Percentiles rank a stretch among this genome's conserved stretches.
Evolutionary conservation across 1,140 invertebrate species (phyloP).

Genomic region (roundworm (Caenorhabditis elegans)): DNA sequence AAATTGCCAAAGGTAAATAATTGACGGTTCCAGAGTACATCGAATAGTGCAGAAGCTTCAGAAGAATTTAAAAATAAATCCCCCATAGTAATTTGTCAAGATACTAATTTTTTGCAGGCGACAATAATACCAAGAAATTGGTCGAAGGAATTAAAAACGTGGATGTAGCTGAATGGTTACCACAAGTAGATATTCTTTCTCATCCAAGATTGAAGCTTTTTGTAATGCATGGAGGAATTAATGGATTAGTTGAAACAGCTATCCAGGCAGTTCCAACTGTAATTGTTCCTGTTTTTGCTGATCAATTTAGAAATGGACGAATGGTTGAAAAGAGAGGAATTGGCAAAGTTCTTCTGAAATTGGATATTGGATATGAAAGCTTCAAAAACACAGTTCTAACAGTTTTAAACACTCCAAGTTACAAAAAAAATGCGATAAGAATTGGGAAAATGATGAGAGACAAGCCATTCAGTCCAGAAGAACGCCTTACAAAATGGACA

Average conservation of each 20-base stretch:
- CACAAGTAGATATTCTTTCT: slow-evolving; percentile 52
- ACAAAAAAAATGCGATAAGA: slow-evolving; percentile 43
- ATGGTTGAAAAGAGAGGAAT: no score
- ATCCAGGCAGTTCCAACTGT: no score
- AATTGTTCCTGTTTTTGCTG: no score
- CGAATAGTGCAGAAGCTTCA: no score
- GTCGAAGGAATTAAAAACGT: slow-evolving; percentile 41
- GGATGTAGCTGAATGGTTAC: slow-evolving; percentile 53
- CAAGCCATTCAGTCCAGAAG: slow-evolving; percentile 50
- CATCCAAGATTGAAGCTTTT: slow-evolving; percentile 36
- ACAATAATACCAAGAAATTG: slow-evolving; percentile 10
- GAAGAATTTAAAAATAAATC: not conserved
- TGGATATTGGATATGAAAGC: slow-evolving; percentile 30
- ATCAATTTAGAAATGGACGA: no score
- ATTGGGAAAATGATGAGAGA: slow-evolving; percentile 44
- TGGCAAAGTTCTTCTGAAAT: slow-evolving; percentile 47
- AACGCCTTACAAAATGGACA: slow-evolving; percentile 49
- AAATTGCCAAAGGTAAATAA: slow-evolving; percentile 38
- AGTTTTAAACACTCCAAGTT: slow-evolving; percentile 38
- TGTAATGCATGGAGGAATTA: slow-evolving; percentile 58
- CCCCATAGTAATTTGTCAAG: no score
- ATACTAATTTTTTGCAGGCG: slow-evolving; percentile 32
- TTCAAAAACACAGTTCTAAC: slow-evolving; percentile 33
- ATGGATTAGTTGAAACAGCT: slow-evolving; percentile 56
- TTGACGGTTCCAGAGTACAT: no score